Percentiles rank a stretch among this genome's conserved stretches.
phyloP scores from a whole-genome alignment of 1,140 invertebrate species.

The Orchestia grillus region DNA sequence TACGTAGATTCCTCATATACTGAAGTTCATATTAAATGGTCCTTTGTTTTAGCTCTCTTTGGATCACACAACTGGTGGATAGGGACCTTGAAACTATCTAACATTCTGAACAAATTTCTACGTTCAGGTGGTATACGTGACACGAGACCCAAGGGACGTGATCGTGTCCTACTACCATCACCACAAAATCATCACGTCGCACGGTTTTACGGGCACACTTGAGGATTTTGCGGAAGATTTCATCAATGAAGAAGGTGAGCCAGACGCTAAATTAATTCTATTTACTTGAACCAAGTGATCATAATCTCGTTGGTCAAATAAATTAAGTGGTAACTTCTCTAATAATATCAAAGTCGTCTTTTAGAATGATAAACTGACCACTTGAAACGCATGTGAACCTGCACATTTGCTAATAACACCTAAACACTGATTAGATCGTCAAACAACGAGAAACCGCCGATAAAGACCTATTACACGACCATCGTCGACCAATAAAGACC shows the following conservation, averaged over 20 bases:
- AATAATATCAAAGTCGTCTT: background rate
- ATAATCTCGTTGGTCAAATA: too few relatives aligned
- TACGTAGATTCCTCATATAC: too few relatives aligned
- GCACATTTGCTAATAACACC: background rate
- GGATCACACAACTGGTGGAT: too few relatives aligned
- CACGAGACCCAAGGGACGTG: conserved; percentile 93
- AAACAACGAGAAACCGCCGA: too few relatives aligned
- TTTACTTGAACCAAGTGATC: too few relatives aligned
- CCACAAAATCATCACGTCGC: conserved; percentile 78
- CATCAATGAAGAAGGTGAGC: conserved; percentile 70
- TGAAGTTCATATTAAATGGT: too few relatives aligned
- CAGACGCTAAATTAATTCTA: too few relatives aligned
- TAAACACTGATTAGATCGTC: too few relatives aligned
- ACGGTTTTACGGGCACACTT: conserved; percentile 78
- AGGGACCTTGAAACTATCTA: too few relatives aligned
- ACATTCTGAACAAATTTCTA: too few relatives aligned
- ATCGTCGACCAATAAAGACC: background rate
- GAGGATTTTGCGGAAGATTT: conserved; percentile 86
- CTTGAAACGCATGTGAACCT: background rate
- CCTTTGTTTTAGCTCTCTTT: too few relatives aligned
- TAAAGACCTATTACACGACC: too few relatives aligned
- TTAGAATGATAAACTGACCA: background rate
- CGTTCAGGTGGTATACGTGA: conserved; percentile 91
- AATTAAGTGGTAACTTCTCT: background rate
- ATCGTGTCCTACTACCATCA: conserved; percentile 94